Base-by-base conservation (phyloP, 2,113 vertebrate genomes). In the Varanus salvator region DNA sequence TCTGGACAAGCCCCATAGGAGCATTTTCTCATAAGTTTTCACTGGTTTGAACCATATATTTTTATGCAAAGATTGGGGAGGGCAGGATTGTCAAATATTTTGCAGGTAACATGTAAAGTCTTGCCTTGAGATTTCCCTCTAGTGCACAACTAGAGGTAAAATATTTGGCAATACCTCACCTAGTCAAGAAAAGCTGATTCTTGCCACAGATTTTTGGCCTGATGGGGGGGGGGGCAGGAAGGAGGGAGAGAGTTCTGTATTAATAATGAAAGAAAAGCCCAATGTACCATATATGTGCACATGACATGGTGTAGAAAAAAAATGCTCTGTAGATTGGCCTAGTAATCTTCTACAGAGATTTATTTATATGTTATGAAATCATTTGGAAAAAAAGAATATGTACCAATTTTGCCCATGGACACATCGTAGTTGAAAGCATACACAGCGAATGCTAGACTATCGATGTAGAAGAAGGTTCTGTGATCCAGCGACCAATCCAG, bases 401-500 rank as follows among this genome's bases (percentile, higher is more conserved):
- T 95, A 98, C 97, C 96, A 0, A 97, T 94, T 75, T 89, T 93
- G 88, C 98, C 98, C 0, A 97, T 97, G 88, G 89, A 83, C 6
- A 93, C 52, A 90, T 98, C 95, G 3, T 99, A 98, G 95, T 96
- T 97, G 71, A 98, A 98, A 14, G 97, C 98, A 17, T 97, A 97
- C 48, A 99, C 96, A 0, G 90, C 95, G 0, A 94, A 97, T 4
- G 95, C 85, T 93, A 99, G 95, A 95, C 98, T 98, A 95, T 99
- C 98, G 0, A 99, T 97, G 93, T 98, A 98, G 93, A 97, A 99
- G 92, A 98, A 97, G 14, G 95, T 97, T 81, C 89, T 96, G 87
- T 98, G 97, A 92, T 99, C 98, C 86, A 96, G 92, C 60, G 98
- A 99, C 98, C 98, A 98, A 48, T 98, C 98, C 95, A 98, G 86